Base-by-base conservation (phyloP, 2,888 invertebrate species). In the Erpobdella octoculata region DNA sequence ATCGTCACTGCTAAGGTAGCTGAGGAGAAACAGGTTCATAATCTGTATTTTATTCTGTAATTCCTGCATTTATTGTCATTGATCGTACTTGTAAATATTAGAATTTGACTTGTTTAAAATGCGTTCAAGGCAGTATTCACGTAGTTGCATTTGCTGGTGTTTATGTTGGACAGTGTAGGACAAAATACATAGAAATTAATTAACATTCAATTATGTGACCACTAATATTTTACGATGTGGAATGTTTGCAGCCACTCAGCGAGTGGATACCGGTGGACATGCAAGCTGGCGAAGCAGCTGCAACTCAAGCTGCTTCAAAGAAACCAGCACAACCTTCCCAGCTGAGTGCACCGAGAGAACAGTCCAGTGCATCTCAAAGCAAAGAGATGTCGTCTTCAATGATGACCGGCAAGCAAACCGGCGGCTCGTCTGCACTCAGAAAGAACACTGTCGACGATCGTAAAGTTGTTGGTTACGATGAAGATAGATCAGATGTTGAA, bases 21-120 rank as follows among this genome's bases (percentile, higher is more conserved):
- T n/a, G 35, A 62, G 12, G 62, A 62, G 9, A 62, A 62, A 35
- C 62, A 62, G 62, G 62, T 62, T 28, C 8, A 62, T 9, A 8
- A 2, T 37, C 21, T 66, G 18, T 4, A 66, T 31, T 15, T 1
- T 38, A 5, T 38, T 66, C 12, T 25, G 1, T n/a, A 2, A 8
- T 66, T 8, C 5, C 9, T 66, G 12, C 9, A 25, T 36, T 12
- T 66, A 8, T 62, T 35, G 12, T 35, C 31, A 18, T 35, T 4
- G 18, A 25, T 35, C n/a, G 5, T 9, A 62, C 62, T 62, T 12
- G 15, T 31, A 15, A 15, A 12, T n/a, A 12, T 62, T 62, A 35
- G 33, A 62, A n/a, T n/a, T n/a, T n/a, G n/a, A n/a, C n/a, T n/a
- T n/a, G n/a, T n/a, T n/a, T n/a, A n/a, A n/a, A n/a, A n/a, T n/a